Percentiles rank a stretch among this genome's conserved stretches.
These are phyloP conservation scores for Sitta europaea DNA, from an alignment of 2,113 vertebrate genomes.

Conservation along the genomic window DNA sequence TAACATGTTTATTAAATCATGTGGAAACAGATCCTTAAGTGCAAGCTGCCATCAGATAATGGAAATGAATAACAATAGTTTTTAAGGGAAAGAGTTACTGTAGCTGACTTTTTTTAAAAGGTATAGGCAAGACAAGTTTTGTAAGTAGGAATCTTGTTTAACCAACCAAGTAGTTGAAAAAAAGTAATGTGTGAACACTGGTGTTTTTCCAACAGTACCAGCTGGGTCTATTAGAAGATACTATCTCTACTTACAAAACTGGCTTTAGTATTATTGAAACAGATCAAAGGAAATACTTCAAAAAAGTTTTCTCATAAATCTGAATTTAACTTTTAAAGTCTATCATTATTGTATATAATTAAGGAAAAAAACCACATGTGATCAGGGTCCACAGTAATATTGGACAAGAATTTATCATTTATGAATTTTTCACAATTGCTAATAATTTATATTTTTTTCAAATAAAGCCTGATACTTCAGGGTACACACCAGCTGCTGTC, in stretches of 20 bases:
- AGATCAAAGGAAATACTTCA: neutral
- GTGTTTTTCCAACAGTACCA: neutral
- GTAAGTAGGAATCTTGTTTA: neutral
- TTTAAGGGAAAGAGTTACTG: neutral
- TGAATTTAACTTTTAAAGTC: neutral
- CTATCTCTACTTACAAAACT: neutral
- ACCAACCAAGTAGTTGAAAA: neutral
- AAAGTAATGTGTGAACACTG: neutral
- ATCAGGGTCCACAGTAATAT: neutral
- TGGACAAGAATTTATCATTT: neutral
- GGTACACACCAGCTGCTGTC: neutral
- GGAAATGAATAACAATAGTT: neutral
- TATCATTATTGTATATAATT: neutral
- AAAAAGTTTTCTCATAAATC: neutral
- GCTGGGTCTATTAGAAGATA: neutral
- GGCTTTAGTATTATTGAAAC: neutral
- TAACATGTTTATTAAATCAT: slow-evolving; percentile 24
- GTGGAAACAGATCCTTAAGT: slow-evolving; percentile 12
- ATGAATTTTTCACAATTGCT: neutral
- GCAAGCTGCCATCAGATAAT: slow-evolving; percentile 7
- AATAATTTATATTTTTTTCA: neutral
- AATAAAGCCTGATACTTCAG: neutral
- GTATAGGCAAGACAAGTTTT: neutral
- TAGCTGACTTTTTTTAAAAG: neutral
- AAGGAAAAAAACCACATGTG: neutral